Percentiles rank a stretch among this genome's conserved stretches.
These are phyloP conservation scores for Phylloscopus whistleri DNA, from an alignment of 2,113 vertebrate genomes.

Conservation along the genomic window DNA sequence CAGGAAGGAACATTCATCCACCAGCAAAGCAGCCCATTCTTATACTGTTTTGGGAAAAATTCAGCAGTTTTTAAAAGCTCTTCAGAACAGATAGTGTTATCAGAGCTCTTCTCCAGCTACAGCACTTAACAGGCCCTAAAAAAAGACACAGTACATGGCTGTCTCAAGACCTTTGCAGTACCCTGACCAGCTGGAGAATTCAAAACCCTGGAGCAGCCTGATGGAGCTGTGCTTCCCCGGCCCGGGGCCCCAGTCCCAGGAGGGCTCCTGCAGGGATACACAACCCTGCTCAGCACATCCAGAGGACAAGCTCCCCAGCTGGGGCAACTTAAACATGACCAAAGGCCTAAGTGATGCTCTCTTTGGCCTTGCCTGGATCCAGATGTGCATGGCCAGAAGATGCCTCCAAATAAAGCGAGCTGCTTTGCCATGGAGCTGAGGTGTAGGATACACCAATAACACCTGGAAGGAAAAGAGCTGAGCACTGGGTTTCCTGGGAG, in stretches of 20 bases:
- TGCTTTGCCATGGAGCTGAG: neutral
- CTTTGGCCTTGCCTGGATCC: neutral
- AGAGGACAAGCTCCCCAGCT: neutral
- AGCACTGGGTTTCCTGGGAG: rapidly evolving
- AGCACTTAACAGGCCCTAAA: conserved; percentile 34
- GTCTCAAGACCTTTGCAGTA: neutral
- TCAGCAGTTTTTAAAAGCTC: conserved; percentile 4
- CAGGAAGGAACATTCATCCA: neutral
- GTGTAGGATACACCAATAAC: neutral
- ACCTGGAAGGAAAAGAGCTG: neutral
- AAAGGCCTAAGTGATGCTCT: neutral
- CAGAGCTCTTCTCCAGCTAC: neutral
- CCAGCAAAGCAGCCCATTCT: neutral
- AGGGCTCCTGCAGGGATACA: neutral
- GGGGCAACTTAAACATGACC: neutral
- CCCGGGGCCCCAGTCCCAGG: neutral
- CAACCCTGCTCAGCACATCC: rapidly evolving
- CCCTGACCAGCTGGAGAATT: conserved; percentile 24
- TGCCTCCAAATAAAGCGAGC: neutral
- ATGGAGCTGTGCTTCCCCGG: neutral
- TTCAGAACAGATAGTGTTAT: neutral
- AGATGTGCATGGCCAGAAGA: neutral
- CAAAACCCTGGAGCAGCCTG: neutral
- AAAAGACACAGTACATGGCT: neutral
- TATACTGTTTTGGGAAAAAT: neutral